phyloP scores from a whole-genome alignment of 2,888 invertebrate genomes.

The Leptinotarsa juncta region DNA sequence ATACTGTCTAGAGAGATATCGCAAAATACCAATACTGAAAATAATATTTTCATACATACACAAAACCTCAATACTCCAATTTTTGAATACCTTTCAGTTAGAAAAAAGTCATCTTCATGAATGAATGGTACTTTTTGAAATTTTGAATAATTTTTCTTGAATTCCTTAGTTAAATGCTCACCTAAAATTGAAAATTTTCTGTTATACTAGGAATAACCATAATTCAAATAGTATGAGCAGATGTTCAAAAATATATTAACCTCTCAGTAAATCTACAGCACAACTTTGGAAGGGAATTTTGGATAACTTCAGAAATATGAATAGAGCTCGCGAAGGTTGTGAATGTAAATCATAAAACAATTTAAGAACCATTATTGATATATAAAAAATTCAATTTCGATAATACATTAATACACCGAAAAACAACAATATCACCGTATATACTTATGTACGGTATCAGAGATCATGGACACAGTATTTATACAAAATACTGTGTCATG shows the following conservation, averaged over 20 bases:
- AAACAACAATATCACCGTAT: no score
- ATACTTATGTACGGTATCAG: no score
- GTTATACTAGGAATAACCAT: no score
- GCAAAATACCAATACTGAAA: constrained; percentile 78
- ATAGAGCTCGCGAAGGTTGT: constrained; percentile 68
- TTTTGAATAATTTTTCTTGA: constrained; percentile 66
- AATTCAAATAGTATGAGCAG: background rate
- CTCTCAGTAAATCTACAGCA: constrained; percentile 65
- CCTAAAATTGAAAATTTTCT: constrained; percentile 58
- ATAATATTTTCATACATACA: background rate
- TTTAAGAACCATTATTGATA: constrained; percentile 52
- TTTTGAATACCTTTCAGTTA: constrained; percentile 68
- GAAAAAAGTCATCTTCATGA: constrained; percentile 68
- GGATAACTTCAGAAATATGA: constrained; percentile 66
- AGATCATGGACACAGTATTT: no score
- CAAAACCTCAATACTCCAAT: background rate
- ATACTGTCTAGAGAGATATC: constrained; percentile 73
- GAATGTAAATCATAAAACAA: constrained; percentile 67
- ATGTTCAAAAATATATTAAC: constrained; percentile 52
- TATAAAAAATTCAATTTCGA: no score
- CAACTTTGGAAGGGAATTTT: constrained; percentile 66
- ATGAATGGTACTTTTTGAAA: constrained; percentile 71
- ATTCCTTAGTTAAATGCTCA: constrained; percentile 68
- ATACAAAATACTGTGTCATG: no score
- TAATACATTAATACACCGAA: no score